phyloP scores from a whole-genome alignment of 2,888 invertebrate species.

The Taenaris catops region DNA sequence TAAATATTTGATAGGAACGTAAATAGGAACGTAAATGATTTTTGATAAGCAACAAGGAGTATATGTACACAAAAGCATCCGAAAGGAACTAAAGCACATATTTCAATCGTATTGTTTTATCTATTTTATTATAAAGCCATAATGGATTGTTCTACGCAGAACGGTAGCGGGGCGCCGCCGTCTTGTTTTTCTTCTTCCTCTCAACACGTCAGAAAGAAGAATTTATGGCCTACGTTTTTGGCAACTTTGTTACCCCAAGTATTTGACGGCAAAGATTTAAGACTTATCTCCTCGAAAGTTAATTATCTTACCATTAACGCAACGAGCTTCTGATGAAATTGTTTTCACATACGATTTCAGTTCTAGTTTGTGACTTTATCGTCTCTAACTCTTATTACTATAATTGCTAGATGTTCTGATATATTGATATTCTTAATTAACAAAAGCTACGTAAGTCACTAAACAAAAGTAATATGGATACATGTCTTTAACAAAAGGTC shows the following conservation, averaged over 20 bases:
- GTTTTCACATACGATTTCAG: slow-evolving; percentile 15
- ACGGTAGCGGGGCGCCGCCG: slow-evolving; percentile 14
- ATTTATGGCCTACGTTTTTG: slow-evolving; percentile 27
- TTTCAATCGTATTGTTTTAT: slow-evolving; percentile 24
- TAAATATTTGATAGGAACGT: too few relatives aligned
- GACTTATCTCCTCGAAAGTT: slow-evolving; percentile 19
- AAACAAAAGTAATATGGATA: too few relatives aligned
- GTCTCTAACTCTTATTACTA: too few relatives aligned
- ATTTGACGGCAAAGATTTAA: slow-evolving; percentile 26
- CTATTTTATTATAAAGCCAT: slow-evolving; percentile 23
- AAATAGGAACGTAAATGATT: too few relatives aligned
- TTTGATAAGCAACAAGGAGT: neutral
- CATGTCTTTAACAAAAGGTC: too few relatives aligned
- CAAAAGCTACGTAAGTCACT: too few relatives aligned
- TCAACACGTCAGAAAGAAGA: slow-evolving; percentile 24
- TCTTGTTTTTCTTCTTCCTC: slow-evolving; percentile 24
- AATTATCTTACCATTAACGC: slow-evolving; percentile 25
- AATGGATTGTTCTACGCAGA: slow-evolving; percentile 26
- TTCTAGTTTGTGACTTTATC: too few relatives aligned
- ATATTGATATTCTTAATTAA: too few relatives aligned
- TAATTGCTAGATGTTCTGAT: too few relatives aligned
- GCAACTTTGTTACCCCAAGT: slow-evolving; percentile 24
- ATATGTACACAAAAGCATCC: neutral
- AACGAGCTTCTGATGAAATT: slow-evolving; percentile 23
- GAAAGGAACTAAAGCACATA: slow-evolving; percentile 16